Conservation (phyloP, 2,888 invertebrate species). For the Gymnosoma rotundatum region DNA sequence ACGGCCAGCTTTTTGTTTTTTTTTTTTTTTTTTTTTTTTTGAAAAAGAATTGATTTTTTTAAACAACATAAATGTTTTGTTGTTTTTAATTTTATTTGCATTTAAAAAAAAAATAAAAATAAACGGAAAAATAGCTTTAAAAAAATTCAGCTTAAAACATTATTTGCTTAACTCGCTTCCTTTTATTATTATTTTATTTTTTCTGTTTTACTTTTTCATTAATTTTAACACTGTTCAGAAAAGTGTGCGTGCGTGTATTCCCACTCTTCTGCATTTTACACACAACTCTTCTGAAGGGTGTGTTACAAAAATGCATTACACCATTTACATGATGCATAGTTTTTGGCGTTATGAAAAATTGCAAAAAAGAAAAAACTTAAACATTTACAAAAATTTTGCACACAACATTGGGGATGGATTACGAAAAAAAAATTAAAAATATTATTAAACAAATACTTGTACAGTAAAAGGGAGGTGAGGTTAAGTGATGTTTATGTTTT, state of each 20-base stretch:
- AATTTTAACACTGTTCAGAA: constrained; percentile 40
- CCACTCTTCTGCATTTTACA: neutral
- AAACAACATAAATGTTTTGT: too few species aligned
- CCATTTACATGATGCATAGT: constrained; percentile 71
- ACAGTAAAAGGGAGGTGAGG: neutral
- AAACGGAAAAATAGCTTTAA: constrained; percentile 43
- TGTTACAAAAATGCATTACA: constrained; percentile 66
- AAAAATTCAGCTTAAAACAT: constrained; percentile 59
- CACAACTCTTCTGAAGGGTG: constrained; percentile 38
- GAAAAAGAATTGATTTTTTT: constrained; percentile 24
- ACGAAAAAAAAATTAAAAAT: constrained; percentile 23
- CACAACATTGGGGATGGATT: constrained; percentile 43
- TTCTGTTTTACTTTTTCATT: constrained; percentile 58
- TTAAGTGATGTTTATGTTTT: neutral
- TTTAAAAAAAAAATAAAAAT: constrained; percentile 5
- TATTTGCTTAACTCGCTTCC: constrained; percentile 64
- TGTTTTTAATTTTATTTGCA: constrained; percentile 14
- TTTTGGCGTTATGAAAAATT: constrained; percentile 67
- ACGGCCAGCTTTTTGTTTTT: neutral
- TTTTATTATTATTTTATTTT: constrained; percentile 31
- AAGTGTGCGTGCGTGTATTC: neutral
- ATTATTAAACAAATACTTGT: constrained; percentile 38
- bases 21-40: too few species aligned
- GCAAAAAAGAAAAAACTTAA: constrained; percentile 43
- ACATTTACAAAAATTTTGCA: constrained; percentile 58